These are phyloP conservation scores for Brachycybe producta DNA, from an alignment of 2,888 invertebrate genomes.

Conservation along the genomic window DNA sequence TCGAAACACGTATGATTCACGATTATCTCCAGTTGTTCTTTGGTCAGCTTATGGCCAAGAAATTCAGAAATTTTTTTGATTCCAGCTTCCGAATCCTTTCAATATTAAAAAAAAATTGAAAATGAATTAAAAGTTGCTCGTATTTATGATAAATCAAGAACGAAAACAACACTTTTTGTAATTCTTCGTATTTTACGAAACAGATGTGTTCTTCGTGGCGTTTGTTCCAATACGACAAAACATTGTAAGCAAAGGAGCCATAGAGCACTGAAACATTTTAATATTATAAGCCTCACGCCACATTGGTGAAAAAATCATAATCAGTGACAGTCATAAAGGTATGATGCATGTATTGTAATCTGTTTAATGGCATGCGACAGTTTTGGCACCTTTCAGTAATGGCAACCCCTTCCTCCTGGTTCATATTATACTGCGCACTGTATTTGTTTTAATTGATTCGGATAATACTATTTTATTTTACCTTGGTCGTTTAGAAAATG, in stretches of 20 bases:
- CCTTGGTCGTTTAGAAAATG: not conserved
- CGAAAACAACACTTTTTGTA: too few relatives aligned
- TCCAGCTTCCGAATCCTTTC: slow-evolving; percentile 49
- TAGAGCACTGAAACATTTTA: slow-evolving; percentile 49
- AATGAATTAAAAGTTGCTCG: not conserved
- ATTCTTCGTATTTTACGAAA: slow-evolving; percentile 67
- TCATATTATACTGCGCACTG: not conserved
- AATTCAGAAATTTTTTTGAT: slow-evolving; percentile 58
- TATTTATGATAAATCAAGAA: slow-evolving; percentile 27
- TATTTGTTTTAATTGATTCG: not conserved
- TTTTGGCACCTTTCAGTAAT: too few relatives aligned
- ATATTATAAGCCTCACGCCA: too few relatives aligned
- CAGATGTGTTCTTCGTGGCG: slow-evolving; percentile 53
- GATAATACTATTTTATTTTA: too few relatives aligned
- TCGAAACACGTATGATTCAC: slow-evolving; percentile 63
- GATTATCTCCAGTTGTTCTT: slow-evolving; percentile 50
- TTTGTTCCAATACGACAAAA: slow-evolving; percentile 59
- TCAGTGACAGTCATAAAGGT: too few relatives aligned
- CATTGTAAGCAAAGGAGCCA: slow-evolving; percentile 64
- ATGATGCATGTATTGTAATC: too few relatives aligned
- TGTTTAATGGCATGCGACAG: too few relatives aligned
- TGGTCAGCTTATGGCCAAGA: slow-evolving; percentile 49
- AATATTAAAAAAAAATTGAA: not conserved
- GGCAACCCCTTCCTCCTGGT: too few relatives aligned
- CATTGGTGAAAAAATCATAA: slow-evolving; percentile 11